Evolutionary conservation across 2,113 vertebrate genomes (phyloP).

Genomic region (Garra rufa): DNA sequence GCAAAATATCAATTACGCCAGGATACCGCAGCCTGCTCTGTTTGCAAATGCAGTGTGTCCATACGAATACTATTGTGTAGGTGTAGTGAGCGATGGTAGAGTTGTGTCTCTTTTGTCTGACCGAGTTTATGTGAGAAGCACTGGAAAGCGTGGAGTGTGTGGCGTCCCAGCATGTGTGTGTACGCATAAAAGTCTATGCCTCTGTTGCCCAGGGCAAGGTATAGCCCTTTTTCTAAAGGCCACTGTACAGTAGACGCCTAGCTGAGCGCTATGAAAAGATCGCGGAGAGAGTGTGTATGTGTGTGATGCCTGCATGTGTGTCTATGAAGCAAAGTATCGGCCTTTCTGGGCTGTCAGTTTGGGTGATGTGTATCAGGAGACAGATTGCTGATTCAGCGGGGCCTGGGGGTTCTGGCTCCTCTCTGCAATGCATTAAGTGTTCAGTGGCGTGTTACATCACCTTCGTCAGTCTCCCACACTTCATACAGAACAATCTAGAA

Average conservation of each 20-base stretch:
- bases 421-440: slow-evolving; percentile 54
- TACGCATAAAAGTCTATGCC: not conserved
- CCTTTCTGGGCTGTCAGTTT: slow-evolving; percentile 43
- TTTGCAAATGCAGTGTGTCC: not conserved
- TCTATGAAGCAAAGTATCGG: slow-evolving; percentile 37
- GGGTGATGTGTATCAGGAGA: slow-evolving; percentile 53
- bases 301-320: not conserved
- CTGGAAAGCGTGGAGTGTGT: not conserved
- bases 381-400: slow-evolving; percentile 56
- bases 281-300: slow-evolving; percentile 27
- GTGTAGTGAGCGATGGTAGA: not conserved
- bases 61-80: not conserved
- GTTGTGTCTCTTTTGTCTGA: not conserved
- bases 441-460: slow-evolving; percentile 67
- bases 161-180: not conserved
- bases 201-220: slow-evolving; percentile 28
- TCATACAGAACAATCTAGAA: slow-evolving; percentile 64
- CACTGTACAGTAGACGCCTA: slow-evolving; percentile 1
- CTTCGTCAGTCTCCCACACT: slow-evolving; percentile 69
- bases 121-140: not conserved
- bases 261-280: slow-evolving; percentile 28
- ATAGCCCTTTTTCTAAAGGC: slow-evolving; percentile 16
- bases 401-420: slow-evolving; percentile 43
- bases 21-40: not conserved
- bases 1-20: slow-evolving; percentile 52